phyloP scores from a whole-genome alignment of 2,888 invertebrate species.

The Apotomis turbidana region DNA sequence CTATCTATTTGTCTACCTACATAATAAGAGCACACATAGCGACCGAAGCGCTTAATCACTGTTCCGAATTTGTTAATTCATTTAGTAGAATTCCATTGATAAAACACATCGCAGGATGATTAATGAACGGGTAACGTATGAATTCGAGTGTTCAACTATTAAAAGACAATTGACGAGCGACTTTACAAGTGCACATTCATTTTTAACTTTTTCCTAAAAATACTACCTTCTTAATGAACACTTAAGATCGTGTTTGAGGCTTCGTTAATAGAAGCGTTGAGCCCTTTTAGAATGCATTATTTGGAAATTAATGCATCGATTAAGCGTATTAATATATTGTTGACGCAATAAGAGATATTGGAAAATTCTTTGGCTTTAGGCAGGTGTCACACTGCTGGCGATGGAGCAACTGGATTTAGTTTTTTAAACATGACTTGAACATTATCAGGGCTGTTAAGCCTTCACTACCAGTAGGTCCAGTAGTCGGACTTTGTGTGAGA shows the following conservation, averaged over 20 bases:
- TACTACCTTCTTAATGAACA: not conserved
- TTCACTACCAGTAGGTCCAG: no score
- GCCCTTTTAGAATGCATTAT: not conserved
- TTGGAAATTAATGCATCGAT: slow-evolving; percentile 5
- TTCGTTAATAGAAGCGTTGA: not conserved
- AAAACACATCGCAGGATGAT: not conserved
- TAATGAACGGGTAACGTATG: not conserved
- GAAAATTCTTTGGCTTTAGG: not conserved
- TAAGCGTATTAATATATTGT: not conserved
- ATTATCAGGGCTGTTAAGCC: no score
- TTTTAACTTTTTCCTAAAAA: not conserved
- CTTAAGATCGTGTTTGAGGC: not conserved
- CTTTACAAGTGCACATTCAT: not conserved
- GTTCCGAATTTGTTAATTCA: not conserved
- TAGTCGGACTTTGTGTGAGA: no score
- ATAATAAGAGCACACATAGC: no score
- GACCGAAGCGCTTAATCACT: not conserved
- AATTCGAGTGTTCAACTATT: slow-evolving; percentile 1
- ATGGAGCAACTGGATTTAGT: no score
- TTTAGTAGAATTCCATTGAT: slow-evolving; percentile 26
- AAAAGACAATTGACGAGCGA: slow-evolving; percentile 4
- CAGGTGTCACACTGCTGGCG: no score
- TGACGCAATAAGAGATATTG: slow-evolving; percentile 2
- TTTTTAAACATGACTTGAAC: no score
- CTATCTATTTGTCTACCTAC: no score